Conservation (phyloP, 2,113 vertebrate species). For the Macheiramphus alcinus region DNA sequence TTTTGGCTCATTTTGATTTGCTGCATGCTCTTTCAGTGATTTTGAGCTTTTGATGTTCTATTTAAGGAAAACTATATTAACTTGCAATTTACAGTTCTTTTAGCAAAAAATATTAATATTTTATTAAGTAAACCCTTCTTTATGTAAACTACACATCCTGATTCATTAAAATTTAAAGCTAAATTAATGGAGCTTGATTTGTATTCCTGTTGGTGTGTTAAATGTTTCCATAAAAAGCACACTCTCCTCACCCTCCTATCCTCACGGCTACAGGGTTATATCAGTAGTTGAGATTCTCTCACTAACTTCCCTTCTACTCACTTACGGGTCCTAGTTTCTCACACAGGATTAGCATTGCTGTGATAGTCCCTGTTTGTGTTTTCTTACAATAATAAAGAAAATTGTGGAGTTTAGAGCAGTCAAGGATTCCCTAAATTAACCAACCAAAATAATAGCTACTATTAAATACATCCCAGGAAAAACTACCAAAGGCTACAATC, state of each 20-base stretch:
- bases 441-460: background rate
- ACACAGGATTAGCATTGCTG: background rate
- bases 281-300: background rate
- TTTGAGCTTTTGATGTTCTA: background rate
- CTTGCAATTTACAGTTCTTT: background rate
- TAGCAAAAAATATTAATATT: slow-evolving; percentile 38
- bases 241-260: background rate
- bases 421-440: background rate
- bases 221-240: background rate
- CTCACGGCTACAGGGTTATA: background rate
- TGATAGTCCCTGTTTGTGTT: background rate
- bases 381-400: background rate
- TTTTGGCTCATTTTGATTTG: background rate
- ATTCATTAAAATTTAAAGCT: slow-evolving; percentile 40
- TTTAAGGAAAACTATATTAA: background rate
- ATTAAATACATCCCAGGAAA: background rate
- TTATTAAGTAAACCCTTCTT: slow-evolving; percentile 32
- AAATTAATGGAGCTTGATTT: slow-evolving; percentile 35
- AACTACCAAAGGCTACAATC: background rate
- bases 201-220: slow-evolving; percentile 10
- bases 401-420: background rate
- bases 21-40: background rate
- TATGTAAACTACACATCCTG: slow-evolving; percentile 22
- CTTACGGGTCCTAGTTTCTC: background rate
- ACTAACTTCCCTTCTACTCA: background rate